Base-by-base conservation (phyloP, 1,140 invertebrate genomes). In the Pemphigus obesinymphae region DNA sequence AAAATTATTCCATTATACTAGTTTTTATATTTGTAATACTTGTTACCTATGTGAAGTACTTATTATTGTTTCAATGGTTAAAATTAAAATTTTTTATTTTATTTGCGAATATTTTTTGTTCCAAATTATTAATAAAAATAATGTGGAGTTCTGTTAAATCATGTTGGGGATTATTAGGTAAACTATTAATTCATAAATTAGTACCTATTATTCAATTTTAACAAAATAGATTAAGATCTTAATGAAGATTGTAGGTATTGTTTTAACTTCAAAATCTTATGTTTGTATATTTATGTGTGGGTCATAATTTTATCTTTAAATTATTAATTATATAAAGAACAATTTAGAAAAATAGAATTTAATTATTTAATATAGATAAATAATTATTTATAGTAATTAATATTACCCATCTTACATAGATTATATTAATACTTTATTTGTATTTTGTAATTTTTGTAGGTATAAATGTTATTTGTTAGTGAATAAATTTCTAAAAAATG, bases 141-240 rank as follows among this genome's bases (percentile, higher is more conserved):
- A 73, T 80, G 76, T 80, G 76, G 76, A 80, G 45, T 40, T 61
- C 53, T 43, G 31, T 80, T 80, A 20, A n/a, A 26, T 43, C 55
- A 26, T 80, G 76, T 61, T 80, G 53, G 34, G 55, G 76, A 29
- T 26, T 29, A 58, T 40, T 80, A 61, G 55, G 76, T 80, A 80
- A 80, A 73, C 31, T 13, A 50, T 73, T 73, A 20, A 50, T 72
- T 72, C 8, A 31, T 48, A 8, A 45, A 13, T 7, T 45, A 10
- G 13, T 48, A 3, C 29, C 1, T 48, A 45, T 20, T 20, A 72
- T 20, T 34, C 0, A 34, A n/a, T n/a, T n/a, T n/a, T 66, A 34
- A 68, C 1, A 11, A 15, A 68, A 13, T 40, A 15, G 0, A 34
- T 37, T 23, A 17, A 34, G 15, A n/a, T 26, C 40, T 23, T 43